These are phyloP conservation scores for Euura saliciscinereae DNA, from an alignment of 1,140 invertebrate genomes.

Conservation along the genomic window DNA sequence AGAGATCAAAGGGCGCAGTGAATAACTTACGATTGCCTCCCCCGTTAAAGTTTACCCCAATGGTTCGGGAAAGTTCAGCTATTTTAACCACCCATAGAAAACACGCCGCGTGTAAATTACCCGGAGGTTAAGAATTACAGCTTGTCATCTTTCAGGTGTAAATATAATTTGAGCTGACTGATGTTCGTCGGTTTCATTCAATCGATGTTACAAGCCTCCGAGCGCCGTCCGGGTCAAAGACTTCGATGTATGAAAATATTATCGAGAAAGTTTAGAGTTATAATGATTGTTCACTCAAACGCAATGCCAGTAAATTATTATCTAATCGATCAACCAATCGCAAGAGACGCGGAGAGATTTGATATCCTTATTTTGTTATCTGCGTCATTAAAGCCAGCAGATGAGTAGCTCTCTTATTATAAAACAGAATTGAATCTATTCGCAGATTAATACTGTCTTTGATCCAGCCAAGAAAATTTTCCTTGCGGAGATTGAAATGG, in stretches of 20 bases:
- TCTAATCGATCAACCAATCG: neutral
- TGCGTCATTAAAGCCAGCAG: too few species aligned
- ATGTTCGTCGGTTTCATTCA: neutral
- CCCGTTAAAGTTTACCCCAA: neutral
- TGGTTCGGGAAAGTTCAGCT: neutral
- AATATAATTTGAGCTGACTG: neutral
- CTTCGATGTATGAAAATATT: neutral
- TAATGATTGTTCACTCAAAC: neutral
- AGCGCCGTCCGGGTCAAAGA: neutral
- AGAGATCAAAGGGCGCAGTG: neutral
- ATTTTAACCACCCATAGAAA: neutral
- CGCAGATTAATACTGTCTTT: too few species aligned
- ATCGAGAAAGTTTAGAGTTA: neutral
- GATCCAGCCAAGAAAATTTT: too few species aligned
- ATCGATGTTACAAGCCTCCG: neutral
- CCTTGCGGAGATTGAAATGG: too few species aligned
- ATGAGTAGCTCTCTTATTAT: too few species aligned
- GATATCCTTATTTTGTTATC: too few species aligned
- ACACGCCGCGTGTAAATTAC: too few species aligned
- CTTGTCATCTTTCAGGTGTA: too few species aligned
- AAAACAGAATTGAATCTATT: too few species aligned
- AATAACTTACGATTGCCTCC: slow-evolving; percentile 1
- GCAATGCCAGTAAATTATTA: neutral
- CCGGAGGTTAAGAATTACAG: too few species aligned
- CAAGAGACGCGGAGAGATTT: too few species aligned